Evolutionary conservation across 2,888 invertebrate genomes (phyloP), one percentile per base, ranked within the genome.

Genomic region (Athrips mouffetella): DNA sequence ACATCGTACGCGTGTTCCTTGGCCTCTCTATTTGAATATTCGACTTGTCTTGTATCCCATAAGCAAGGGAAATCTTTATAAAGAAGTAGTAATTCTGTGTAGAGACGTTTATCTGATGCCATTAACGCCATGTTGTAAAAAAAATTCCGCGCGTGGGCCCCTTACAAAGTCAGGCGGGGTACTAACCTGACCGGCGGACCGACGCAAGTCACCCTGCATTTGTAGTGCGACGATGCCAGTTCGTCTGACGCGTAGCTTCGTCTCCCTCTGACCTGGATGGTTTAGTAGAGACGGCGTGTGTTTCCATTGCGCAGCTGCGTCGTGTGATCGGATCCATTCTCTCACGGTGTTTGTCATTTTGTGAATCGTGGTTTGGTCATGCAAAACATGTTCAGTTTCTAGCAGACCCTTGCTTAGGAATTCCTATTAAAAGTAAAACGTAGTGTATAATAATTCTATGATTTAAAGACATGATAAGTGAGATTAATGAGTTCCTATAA

Each of bases 51-150:
- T 30, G 49, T 57, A 42, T 65, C 58, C 64, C 65, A 66, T 3
- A 63, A 53, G 30, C 59, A 59, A 1, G 60, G 57, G 4, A 48
- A 55, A 11, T 51, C 50, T 55, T 55, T 59, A 35, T 61, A 65
- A 4, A 59, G 11, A 21, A 48, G 42, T 2, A 63, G 18, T 8
- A 64, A n/a, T 21, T 44, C 44, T 11, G 44, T 44, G 6, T 30
- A 20, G 48, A 41, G 49, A 37, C 33, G 48, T 51, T 44, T 44
- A n/a, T 44, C 44, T 31, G 44, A 21, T 7, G 29, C 44, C 44
- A 44, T 44, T 18, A 37, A n/a, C 11, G 37, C 37, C 37, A 37
- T 51, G n/a, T n/a, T 29, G 31, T 30, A 8, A 25, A 45, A 18
- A 30, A 27, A 31, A 46, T 35, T 48, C 16, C 18, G 37, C 7